Base-by-base conservation (phyloP, 2,888 invertebrate species). In the Callyntrura guangdongensis region DNA sequence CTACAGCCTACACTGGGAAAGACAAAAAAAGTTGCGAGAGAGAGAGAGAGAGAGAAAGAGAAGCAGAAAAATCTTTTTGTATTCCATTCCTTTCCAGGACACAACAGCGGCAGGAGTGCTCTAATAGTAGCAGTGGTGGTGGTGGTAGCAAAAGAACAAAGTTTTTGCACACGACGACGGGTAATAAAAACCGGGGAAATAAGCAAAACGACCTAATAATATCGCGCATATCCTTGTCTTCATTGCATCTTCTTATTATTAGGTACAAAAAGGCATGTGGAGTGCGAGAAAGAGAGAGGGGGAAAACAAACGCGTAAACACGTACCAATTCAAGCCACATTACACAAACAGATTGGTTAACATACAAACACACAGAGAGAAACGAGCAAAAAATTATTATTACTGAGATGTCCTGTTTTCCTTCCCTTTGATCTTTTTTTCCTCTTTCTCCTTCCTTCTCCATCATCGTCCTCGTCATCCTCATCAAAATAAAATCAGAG, bases 371-470 rank as follows among this genome's bases (percentile, higher is more conserved):
- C 20, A 20, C 6, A 36, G 36, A 36, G 36, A 36, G 36, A 36
- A 4, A 36, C 36, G 36, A 36, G 36, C 6, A 36, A 36, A 82
- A 25, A 49, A 25, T 61, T 82, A 61, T 47, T 56, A 81, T 59
- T 81, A 61, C 82, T n/a, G 20, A 14, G n/a, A 64, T 79, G 82
- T 61, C 59, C 61, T 61, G 81, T 12, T 81, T 59, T 36, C 81
- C 27, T 47, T 82, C 79, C 27, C 59, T 82, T 82, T 82, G 82
- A 82, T 82, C 82, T 82, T 61, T 82, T 82, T 82, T 27, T 36
- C 14, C 36, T 14, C 53, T 14, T 53, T 14, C 11, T 14, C 53
- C 0, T 4, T 22, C 11, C 72, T 47, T 9, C 47, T 45, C n/a
- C 45, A 69, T 12, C 14, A 45, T 17, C 20, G 20, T 61, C 61